These are phyloP conservation scores for Pseudobourletiella spinata DNA, from an alignment of 1,140 invertebrate genomes.

Conservation along the genomic window DNA sequence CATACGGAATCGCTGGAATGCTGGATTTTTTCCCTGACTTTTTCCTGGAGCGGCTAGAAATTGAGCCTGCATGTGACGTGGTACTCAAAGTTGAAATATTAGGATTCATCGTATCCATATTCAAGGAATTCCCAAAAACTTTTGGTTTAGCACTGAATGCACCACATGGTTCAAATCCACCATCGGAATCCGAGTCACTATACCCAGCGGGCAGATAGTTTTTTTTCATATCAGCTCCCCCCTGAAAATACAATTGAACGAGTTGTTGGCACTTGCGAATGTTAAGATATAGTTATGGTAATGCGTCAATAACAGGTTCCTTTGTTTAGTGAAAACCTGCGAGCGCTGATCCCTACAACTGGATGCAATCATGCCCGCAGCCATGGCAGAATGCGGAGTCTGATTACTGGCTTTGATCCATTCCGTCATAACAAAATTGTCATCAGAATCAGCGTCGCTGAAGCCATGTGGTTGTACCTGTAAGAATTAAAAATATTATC, in stretches of 20 bases:
- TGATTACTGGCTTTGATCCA: background rate
- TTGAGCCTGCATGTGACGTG: background rate
- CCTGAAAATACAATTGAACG: background rate
- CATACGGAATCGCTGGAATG: background rate
- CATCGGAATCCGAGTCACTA: background rate
- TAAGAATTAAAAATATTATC: too few species aligned
- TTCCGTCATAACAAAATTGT: background rate
- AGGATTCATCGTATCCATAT: background rate
- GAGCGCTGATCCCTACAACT: too few species aligned
- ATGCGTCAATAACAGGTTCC: background rate
- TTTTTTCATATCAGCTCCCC: background rate
- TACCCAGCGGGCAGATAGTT: background rate
- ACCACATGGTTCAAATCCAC: background rate
- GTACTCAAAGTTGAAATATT: background rate
- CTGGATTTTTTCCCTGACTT: background rate
- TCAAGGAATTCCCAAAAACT: too few species aligned
- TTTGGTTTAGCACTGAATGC: background rate
- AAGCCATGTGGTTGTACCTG: too few species aligned
- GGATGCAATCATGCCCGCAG: too few species aligned
- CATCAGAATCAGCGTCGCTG: background rate
- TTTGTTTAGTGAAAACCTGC: background rate
- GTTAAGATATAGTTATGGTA: background rate
- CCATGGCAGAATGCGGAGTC: too few species aligned
- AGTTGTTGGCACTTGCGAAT: background rate
- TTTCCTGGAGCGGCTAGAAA: background rate